Percentiles rank a stretch among this genome's conserved stretches.
phyloP scores from a whole-genome alignment of 2,113 vertebrate genomes.

The Triplophysa siluroides region DNA sequence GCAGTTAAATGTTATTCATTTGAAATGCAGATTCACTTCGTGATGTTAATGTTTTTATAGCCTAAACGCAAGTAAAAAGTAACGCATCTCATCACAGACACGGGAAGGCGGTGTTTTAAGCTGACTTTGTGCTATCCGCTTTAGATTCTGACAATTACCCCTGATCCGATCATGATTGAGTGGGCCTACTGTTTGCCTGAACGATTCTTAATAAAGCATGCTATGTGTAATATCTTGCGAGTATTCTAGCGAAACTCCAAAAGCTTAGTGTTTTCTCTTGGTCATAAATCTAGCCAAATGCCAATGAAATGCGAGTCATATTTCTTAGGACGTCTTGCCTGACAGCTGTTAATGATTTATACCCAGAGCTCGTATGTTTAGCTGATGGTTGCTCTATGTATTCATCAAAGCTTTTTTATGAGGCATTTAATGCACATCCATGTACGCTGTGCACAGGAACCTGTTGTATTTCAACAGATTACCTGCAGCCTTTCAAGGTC shows the following conservation, averaged over 20 bases:
- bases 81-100: slow-evolving; percentile 15
- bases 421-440: neutral
- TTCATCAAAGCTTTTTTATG: neutral
- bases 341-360: slow-evolving; percentile 17
- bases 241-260: slow-evolving; percentile 2
- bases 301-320: neutral
- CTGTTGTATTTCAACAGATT: neutral
- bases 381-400: slow-evolving; percentile 9
- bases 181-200: slow-evolving; percentile 10
- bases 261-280: neutral
- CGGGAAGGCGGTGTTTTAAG: neutral
- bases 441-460: too few relatives aligned
- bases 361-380: neutral
- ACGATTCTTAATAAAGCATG: slow-evolving; percentile 20
- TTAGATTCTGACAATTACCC: slow-evolving; percentile 9
- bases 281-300: slow-evolving; percentile 20
- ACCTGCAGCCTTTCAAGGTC: neutral
- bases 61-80: neutral
- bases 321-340: slow-evolving; percentile 10
- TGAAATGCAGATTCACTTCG: slow-evolving; percentile 11
- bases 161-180: slow-evolving; percentile 27
- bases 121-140: slow-evolving; percentile 31
- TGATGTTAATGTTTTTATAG: slow-evolving; percentile 27
- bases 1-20: slow-evolving; percentile 21
- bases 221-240: slow-evolving; percentile 3